Base-by-base conservation (phyloP, 2,888 invertebrate species). In the Cheiracanthium punctorium region DNA sequence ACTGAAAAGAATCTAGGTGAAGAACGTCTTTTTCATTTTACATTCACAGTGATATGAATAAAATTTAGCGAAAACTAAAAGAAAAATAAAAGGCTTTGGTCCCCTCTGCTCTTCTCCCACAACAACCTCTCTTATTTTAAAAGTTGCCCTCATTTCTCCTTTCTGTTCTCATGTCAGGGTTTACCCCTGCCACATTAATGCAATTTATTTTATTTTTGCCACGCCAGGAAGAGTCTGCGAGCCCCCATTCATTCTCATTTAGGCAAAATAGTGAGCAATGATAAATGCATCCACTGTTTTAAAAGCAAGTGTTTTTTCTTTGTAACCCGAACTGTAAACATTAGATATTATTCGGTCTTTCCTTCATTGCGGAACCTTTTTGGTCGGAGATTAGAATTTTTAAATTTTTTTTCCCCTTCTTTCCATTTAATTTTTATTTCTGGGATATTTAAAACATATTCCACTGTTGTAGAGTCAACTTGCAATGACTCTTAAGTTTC, bases 291-390 rank as follows among this genome's bases (percentile, higher is more conserved):
- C 17, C 48, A 48, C 48, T 17, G 17, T 48, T 48, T 48, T 17
- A 48, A 17, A 10, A 48, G 48, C 48, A n/a, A n/a, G n/a, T n/a
- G n/a, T n/a, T n/a, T 12, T 48, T 48, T 48, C 48, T 48, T 48
- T 48, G 48, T 48, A 48, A 48, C 48, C 8, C 48, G 48, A 48
- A 48, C 48, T 48, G 48, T 48, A 48, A 48, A 48, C 48, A 48
- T 17, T n/a, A 17, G 48, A 48, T 48, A 17, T 48, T n/a, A n/a
- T n/a, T n/a, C n/a, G n/a, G n/a, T n/a, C n/a, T n/a, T n/a, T 48
- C 48, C 48, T 17, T 17, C 48, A 17, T 48, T 48, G 8, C 12
- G 2, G 48, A 48, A 48, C 48, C 48, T 48, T 17, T 37, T 17
- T 48, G 14, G 8, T 17, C 17, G 8, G 48, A 17, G 48, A 17